Evolutionary conservation across 2,113 vertebrate genomes (phyloP), one percentile per base, ranked within the genome.

Genomic region (Anolis carolinensis): DNA sequence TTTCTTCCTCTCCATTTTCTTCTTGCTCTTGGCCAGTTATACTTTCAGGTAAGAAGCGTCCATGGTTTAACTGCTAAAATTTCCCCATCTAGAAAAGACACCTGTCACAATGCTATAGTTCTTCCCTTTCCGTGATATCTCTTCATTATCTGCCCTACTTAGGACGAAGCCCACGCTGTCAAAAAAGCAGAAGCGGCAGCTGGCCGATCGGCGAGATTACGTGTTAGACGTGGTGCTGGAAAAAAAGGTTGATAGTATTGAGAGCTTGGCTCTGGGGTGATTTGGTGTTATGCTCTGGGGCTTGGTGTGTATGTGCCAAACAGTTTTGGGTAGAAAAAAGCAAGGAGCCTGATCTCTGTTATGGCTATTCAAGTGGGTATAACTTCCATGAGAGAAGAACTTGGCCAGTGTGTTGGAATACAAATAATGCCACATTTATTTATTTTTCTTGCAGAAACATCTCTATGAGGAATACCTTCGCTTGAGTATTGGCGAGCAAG

Each of bases 381-480:
- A 16, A 34, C 32, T 23, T 63, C 16, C 30, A 7, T 13, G 10
- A 68, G 34, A 44, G 13, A 48, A 63, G 8, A 27, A 59, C n/a
- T 36, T 86, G 21, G 20, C 3, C 18, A 30, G 1, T 34, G n/a
- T 2, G 32, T 30, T 2, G 25, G 0, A 63, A 30, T 48, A 27
- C 30, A 86, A 86, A 9, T 21, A 25, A n/a, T 59, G 11, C 71
- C 30, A 59, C 55, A 44, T 44, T 44, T 44, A 5, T 59, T 59
- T 59, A 16, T 14, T 59, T 59, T 81, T 32, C 65, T 52, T 83
- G 7, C 90, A 97, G 97, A 97, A 96, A 91, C 95, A 94, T 62
- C 94, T 97, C 25, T 97, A 97, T 89, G 97, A 97, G 81, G 97
- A 97, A 30, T 97, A 97, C 86, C 94, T 97, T 30, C 96, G 95